A percentile compares a stretch with the other conserved stretches of the same genome.
Evolutionary conservation across 2,797 vertebrate genomes (phyloP).

Genomic region (Sciaenops ocellatus): DNA sequence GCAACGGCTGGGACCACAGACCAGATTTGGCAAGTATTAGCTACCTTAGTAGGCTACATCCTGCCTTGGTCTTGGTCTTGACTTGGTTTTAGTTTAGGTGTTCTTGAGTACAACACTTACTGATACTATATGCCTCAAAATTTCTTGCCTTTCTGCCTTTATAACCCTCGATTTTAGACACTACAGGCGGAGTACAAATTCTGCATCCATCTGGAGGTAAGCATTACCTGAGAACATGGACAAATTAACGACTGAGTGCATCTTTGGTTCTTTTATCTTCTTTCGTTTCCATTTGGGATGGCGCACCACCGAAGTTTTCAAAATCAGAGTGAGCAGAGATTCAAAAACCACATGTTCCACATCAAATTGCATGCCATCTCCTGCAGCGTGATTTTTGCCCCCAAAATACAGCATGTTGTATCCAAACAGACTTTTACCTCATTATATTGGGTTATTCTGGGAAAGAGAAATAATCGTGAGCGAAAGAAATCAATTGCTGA

Average conservation of each 20-base stretch:
- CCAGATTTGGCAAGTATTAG: too few species aligned
- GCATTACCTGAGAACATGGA: not conserved
- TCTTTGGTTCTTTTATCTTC: not conserved
- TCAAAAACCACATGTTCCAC: not conserved
- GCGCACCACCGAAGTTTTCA: not conserved
- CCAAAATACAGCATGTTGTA: conserved; percentile 4
- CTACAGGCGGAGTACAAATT: too few species aligned
- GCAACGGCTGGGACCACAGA: too few species aligned
- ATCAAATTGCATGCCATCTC: not conserved
- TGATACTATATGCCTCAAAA: too few species aligned
- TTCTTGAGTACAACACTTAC: too few species aligned
- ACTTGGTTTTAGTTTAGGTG: too few species aligned
- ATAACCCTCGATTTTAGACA: too few species aligned
- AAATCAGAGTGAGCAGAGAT: not conserved
- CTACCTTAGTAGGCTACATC: too few species aligned
- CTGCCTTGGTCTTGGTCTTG: too few species aligned
- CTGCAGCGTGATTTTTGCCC: conserved; percentile 18
- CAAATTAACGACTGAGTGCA: not conserved
- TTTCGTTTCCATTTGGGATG: conserved; percentile 1
- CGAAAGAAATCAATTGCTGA: not conserved
- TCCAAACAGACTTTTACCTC: conserved; percentile 27
- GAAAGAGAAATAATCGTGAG: not conserved
- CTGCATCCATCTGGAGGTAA: not conserved
- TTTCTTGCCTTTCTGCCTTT: too few species aligned
- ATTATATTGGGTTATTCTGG: conserved; percentile 11